A percentile compares a stretch with the other conserved stretches of the same genome.
Evolutionary conservation across 2,888 invertebrate genomes (phyloP).

Genomic region (Xylocampa areola): DNA sequence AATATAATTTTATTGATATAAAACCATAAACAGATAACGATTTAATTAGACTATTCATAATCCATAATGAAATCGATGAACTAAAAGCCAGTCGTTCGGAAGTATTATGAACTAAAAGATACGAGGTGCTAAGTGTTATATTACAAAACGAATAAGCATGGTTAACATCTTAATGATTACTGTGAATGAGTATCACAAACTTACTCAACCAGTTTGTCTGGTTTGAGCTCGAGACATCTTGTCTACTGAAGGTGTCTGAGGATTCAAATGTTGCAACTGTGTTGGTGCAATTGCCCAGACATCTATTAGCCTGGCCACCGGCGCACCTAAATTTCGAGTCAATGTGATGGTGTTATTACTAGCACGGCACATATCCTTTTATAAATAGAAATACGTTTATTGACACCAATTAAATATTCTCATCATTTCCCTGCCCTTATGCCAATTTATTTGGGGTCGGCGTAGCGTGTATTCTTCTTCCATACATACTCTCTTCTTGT

Average conservation of each 20-base stretch:
- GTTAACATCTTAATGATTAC: conserved; percentile 38
- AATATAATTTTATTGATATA: no score
- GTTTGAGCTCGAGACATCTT: conserved; percentile 24
- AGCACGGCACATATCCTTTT: no score
- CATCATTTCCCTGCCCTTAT: no score
- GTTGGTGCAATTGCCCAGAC: conserved; percentile 20
- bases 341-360: not conserved
- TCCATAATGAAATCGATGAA: no score
- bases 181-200: conserved; percentile 38
- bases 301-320: conserved; percentile 13
- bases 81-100: no score
- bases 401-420: no score
- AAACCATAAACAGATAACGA: no score
- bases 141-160: conserved; percentile 23
- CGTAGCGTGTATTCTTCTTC: no score
- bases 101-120: not conserved
- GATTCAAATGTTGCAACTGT: conserved; percentile 40
- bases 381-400: no score
- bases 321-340: conserved; percentile 25
- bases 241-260: conserved; percentile 44
- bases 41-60: no score
- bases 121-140: conserved; percentile 2
- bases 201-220: conserved; percentile 28
- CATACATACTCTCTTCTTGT: no score
- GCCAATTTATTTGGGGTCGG: no score